Evolutionary conservation across 2,888 invertebrate species (phyloP).

Genomic region (Epirrhoe alternata): DNA sequence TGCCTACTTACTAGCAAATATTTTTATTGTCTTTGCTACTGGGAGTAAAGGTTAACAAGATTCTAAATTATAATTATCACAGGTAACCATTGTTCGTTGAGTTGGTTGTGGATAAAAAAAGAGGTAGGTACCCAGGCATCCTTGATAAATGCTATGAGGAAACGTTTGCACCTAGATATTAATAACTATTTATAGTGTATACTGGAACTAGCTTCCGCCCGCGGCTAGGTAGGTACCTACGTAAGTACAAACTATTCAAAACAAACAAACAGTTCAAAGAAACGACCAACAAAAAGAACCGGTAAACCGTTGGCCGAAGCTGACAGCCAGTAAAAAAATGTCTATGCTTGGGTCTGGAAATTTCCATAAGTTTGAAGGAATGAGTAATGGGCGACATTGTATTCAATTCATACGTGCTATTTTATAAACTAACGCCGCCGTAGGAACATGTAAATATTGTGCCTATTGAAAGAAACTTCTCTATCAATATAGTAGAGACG

Average conservation of each 20-base stretch:
- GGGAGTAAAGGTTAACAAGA: no score
- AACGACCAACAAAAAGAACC: background rate
- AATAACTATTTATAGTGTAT: background rate
- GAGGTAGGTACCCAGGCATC: background rate
- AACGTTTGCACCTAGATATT: background rate
- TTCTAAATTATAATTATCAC: no score
- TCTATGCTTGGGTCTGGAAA: slow-evolving; percentile 21
- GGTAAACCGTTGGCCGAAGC: background rate
- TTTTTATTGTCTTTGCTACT: no score
- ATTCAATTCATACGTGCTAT: slow-evolving; percentile 21
- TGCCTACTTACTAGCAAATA: no score
- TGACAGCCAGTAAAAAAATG: slow-evolving; percentile 12
- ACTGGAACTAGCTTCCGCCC: no score
- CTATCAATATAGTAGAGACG: background rate
- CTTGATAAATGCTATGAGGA: background rate
- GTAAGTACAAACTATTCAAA: background rate
- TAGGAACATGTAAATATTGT: slow-evolving; percentile 16
- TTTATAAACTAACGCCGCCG: slow-evolving; percentile 12
- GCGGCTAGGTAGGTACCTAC: no score
- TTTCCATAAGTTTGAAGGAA: slow-evolving; percentile 26
- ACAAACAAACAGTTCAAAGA: background rate
- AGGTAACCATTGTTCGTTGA: no score
- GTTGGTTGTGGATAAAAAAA: background rate
- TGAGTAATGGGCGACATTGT: slow-evolving; percentile 19
- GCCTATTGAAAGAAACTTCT: background rate